Evolutionary conservation across 1,140 invertebrate genomes (phyloP).

Genomic region (Metopolophium dirhodum): DNA sequence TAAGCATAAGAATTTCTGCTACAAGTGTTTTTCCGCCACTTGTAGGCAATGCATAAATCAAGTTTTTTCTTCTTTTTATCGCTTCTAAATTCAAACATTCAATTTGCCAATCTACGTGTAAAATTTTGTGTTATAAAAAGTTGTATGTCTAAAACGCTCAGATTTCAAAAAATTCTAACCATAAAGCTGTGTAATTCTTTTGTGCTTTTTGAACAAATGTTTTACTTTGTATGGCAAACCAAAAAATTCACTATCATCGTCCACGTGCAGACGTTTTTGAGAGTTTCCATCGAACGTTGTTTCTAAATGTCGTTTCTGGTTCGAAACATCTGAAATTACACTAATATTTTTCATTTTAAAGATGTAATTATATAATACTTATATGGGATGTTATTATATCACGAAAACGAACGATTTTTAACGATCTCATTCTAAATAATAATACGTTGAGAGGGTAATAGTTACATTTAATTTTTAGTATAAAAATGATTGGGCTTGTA

Average conservation of each 20-base stretch:
- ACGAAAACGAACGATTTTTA: neutral
- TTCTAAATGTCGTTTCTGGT: conserved; percentile 13
- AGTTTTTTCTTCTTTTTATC: conserved; percentile 75
- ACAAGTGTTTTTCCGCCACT: conserved; percentile 95
- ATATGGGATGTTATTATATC: neutral
- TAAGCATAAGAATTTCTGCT: conserved; percentile 91
- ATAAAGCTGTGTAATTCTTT: conserved; percentile 65
- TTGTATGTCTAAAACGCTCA: neutral
- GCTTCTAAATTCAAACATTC: conserved; percentile 83
- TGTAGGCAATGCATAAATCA: conserved; percentile 93
- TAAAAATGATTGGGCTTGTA: too few relatives aligned
- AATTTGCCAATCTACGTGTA: conserved; percentile 83
- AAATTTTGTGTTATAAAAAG: neutral
- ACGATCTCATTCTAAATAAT: neutral
- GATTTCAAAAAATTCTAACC: conserved; percentile 59
- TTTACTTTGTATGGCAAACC: conserved; percentile 65
- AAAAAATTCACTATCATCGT: conserved; percentile 63
- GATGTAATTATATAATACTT: neutral
- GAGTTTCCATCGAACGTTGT: neutral
- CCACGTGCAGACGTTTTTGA: neutral
- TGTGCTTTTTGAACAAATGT: conserved; percentile 63
- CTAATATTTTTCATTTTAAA: neutral
- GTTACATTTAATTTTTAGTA: too few relatives aligned
- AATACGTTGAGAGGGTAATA: neutral
- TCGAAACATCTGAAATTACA: neutral